Evolutionary conservation across 2,888 invertebrate species (phyloP).

Genomic region (Luffia ferchaultella): DNA sequence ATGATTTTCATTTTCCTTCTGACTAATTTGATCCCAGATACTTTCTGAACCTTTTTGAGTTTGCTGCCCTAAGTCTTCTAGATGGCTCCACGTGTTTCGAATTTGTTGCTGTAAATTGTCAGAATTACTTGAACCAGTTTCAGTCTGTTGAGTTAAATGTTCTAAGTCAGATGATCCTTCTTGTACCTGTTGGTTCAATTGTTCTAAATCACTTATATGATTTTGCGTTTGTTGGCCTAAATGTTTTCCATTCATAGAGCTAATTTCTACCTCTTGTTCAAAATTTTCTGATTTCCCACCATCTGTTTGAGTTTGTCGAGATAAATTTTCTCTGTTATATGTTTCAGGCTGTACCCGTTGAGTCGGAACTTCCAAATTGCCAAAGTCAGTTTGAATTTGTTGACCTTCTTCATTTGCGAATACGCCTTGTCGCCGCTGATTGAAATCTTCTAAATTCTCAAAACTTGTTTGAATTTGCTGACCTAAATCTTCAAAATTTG

Average conservation of each 20-base stretch:
- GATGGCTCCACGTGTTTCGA: slow-evolving; percentile 21
- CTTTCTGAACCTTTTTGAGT: slow-evolving; percentile 16
- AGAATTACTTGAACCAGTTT: background rate
- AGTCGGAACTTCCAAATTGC: slow-evolving; percentile 11
- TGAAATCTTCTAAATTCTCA: slow-evolving; percentile 18
- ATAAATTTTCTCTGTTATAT: too few relatives aligned
- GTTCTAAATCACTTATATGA: slow-evolving; percentile 18
- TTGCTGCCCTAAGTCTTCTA: slow-evolving; percentile 28
- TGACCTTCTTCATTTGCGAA: slow-evolving; percentile 19
- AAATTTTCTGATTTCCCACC: background rate
- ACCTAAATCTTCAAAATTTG: slow-evolving; percentile 17
- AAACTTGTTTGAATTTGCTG: slow-evolving; percentile 7
- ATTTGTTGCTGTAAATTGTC: slow-evolving; percentile 13
- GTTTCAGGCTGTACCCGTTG: slow-evolving; percentile 9
- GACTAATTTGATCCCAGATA: too few relatives aligned
- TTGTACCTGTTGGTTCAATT: slow-evolving; percentile 13
- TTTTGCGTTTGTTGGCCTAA: slow-evolving; percentile 17
- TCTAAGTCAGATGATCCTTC: slow-evolving; percentile 10
- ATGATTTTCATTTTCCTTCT: background rate
- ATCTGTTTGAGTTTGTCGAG: background rate
- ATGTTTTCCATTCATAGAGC: too few relatives aligned
- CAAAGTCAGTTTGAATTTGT: slow-evolving; percentile 21
- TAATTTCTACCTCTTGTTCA: background rate
- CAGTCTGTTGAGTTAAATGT: slow-evolving; percentile 15
- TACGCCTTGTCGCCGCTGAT: slow-evolving; percentile 23